Evolutionary conservation across 2,797 vertebrate genomes (phyloP).

Genomic region (Onychomys arenicola): DNA sequence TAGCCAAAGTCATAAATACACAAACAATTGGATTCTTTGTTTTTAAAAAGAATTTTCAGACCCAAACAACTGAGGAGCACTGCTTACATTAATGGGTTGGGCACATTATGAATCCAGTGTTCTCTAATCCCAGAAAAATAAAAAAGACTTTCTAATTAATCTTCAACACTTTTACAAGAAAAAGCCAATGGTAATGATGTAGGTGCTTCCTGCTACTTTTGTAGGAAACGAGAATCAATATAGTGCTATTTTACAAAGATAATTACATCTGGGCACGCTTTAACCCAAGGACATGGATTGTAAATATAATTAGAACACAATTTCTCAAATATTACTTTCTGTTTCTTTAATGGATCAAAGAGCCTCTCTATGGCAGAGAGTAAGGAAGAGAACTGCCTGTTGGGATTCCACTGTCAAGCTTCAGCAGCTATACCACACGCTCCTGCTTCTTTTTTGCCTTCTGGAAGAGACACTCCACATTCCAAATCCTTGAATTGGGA

Average conservation of each 20-base stretch:
- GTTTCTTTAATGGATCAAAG: constrained; percentile 41
- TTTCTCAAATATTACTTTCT: constrained; percentile 47
- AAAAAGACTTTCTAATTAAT: constrained; percentile 62
- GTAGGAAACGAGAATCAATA: constrained; percentile 54
- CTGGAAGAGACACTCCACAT: not conserved
- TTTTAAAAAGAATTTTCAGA: constrained; percentile 26
- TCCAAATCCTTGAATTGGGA: not conserved
- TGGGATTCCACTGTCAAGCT: not conserved
- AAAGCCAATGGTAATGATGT: not conserved
- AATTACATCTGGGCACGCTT: constrained; percentile 59
- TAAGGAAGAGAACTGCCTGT: not conserved
- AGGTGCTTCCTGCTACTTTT: constrained; percentile 32
- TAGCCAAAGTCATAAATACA: not conserved
- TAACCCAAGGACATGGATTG: constrained; percentile 29
- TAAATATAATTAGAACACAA: constrained; percentile 50
- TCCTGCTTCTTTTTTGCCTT: not conserved
- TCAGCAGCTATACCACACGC: rapidly evolving
- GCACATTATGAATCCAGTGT: constrained; percentile 34
- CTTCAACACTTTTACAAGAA: constrained; percentile 54
- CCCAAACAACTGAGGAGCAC: not conserved
- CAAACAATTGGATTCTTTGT: not conserved
- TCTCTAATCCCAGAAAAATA: constrained; percentile 24
- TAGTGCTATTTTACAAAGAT: constrained; percentile 52
- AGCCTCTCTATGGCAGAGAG: not conserved
- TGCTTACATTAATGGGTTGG: constrained; percentile 18